A percentile compares a stretch with the other conserved stretches of the same genome.
These are phyloP conservation scores for Saccostrea echinata DNA, from an alignment of 1,140 invertebrate genomes.

Conservation along the genomic window DNA sequence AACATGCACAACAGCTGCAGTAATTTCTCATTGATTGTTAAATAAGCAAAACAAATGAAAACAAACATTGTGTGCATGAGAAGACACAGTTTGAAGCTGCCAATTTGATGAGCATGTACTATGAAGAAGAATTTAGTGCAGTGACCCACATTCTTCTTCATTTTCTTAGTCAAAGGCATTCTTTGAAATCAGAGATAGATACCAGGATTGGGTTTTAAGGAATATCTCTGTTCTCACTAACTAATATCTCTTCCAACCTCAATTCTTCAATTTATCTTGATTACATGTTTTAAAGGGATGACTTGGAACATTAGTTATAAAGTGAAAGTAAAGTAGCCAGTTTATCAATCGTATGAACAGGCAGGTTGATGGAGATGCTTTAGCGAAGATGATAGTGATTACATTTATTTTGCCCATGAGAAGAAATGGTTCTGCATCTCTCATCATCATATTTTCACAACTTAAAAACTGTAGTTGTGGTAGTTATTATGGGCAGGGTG, in stretches of 20 bases:
- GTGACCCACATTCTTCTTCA: not conserved
- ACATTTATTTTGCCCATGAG: not conserved
- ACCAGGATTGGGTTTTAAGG: not conserved
- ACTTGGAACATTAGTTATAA: not conserved
- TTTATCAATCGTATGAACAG: slow-evolving; percentile 12
- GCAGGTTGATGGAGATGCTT: not conserved
- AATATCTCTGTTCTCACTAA: not conserved
- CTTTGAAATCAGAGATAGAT: not conserved
- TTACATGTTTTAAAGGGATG: not conserved
- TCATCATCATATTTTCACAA: not conserved
- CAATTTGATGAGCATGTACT: not conserved
- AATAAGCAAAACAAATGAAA: slow-evolving; percentile 23
- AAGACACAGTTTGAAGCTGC: not conserved
- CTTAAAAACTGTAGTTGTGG: not conserved
- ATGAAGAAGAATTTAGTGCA: not conserved
- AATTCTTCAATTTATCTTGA: slow-evolving; percentile 29
- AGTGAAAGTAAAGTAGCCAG: slow-evolving; percentile 11
- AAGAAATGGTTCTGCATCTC: not conserved
- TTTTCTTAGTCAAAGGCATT: slow-evolving; percentile 4
- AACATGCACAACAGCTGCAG: slow-evolving; percentile 7
- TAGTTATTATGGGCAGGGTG: slow-evolving; percentile 27
- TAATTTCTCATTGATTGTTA: slow-evolving; percentile 9
- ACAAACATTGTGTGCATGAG: not conserved
- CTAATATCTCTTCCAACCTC: not conserved
- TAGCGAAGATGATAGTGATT: not conserved